A percentile compares a stretch with the other conserved stretches of the same genome.
Conservation (phyloP, 30 jellyfish, hydroid and myxozoan genomes). For the Turritopsis dohrnii region DNA sequence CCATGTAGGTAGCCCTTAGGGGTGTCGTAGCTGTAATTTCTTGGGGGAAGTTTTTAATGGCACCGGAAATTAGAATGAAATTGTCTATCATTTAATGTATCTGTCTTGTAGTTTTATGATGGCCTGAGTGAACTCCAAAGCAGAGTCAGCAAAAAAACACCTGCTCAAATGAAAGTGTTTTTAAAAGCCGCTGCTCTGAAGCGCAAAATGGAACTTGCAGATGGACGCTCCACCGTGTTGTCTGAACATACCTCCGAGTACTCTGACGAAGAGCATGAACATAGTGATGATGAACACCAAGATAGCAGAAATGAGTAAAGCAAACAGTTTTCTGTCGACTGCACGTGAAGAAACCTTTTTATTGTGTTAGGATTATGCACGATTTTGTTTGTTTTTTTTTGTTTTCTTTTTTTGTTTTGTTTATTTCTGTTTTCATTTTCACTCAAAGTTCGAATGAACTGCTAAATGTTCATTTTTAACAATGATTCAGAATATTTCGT, state of each 20-base stretch:
- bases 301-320: background rate
- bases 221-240: background rate
- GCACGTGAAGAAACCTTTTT: no score
- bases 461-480: no score
- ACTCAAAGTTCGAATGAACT: background rate
- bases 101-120: slow-evolving; percentile 17
- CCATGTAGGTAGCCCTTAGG: no score
- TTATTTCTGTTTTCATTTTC: background rate
- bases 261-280: background rate
- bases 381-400: no score
- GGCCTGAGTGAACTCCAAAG: slow-evolving; percentile 17
- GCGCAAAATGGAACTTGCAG: slow-evolving; percentile 6
- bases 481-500: no score
- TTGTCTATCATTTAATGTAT: background rate
- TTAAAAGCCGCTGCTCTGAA: slow-evolving; percentile 28
- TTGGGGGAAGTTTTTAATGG: no score
- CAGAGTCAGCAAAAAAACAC: slow-evolving; percentile 14
- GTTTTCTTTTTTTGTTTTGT: background rate
- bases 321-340: no score
- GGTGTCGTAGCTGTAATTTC: no score
- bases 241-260: background rate
- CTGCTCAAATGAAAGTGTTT: slow-evolving; percentile 26
- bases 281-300: background rate
- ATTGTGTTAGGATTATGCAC: no score
- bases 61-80: no score